Conservation (phyloP, 2,888 invertebrate species). For the Acrocyrtus sp. region DNA sequence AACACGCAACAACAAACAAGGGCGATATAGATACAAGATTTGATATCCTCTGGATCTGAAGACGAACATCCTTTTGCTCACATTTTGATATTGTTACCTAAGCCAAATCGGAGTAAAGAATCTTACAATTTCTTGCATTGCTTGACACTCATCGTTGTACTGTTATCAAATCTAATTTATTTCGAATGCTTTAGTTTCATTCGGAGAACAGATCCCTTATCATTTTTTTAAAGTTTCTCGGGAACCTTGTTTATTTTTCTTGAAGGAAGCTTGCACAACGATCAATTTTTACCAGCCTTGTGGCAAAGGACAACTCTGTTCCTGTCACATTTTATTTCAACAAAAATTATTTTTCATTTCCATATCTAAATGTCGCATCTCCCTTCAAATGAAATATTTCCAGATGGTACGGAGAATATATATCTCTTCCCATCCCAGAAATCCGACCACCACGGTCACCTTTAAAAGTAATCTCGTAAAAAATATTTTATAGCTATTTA, state of each 20-base stretch:
- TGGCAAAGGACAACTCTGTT: conserved; percentile 29
- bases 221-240: not conserved
- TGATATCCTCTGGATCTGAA: not conserved
- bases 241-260: not conserved
- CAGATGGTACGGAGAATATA: not conserved
- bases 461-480: no score
- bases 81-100: not conserved
- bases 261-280: conserved; percentile 3
- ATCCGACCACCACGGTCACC: not conserved
- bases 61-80: not conserved
- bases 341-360: conserved; percentile 40
- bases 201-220: conserved; percentile 18
- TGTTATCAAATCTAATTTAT: conserved; percentile 40
- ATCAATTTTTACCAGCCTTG: conserved; percentile 14
- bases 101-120: not conserved
- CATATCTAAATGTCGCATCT: conserved; percentile 38
- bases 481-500: no score
- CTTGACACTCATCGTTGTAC: not conserved
- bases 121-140: conserved; percentile 21
- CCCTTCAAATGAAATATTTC: not conserved
- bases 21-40: not conserved
- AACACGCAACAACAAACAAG: conserved; percentile 9
- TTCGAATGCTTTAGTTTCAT: not conserved
- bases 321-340: conserved; percentile 45
- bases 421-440: not conserved